Percentiles rank a stretch among this genome's conserved stretches.
phyloP scores from a whole-genome alignment of 2,888 invertebrate species.

The Heliconius cydno region DNA sequence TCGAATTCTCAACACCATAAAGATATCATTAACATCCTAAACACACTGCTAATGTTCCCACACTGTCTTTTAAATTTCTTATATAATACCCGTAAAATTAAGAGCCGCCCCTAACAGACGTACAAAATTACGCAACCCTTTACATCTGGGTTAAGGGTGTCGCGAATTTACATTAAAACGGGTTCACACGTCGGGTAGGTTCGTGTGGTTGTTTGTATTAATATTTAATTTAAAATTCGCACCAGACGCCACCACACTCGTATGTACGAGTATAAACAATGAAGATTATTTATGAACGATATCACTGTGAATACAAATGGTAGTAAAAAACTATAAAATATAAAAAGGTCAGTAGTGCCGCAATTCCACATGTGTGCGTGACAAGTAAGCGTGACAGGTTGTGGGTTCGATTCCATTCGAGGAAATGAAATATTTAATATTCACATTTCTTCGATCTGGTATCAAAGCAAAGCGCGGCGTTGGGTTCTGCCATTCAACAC shows the following conservation, averaged over 20 bases:
- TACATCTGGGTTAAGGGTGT: constrained; percentile 50
- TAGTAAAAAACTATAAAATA: constrained; percentile 27
- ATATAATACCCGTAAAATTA: constrained; percentile 37
- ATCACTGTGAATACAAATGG: constrained; percentile 34
- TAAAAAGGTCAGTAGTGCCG: not conserved
- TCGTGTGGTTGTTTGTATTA: constrained; percentile 63
- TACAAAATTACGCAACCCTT: constrained; percentile 45
- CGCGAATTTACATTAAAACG: constrained; percentile 51
- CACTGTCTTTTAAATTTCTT: constrained; percentile 20
- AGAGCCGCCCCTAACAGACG: constrained; percentile 38
- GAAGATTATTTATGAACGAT: constrained; percentile 64
- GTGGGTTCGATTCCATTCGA: too few relatives aligned
- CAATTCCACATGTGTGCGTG: too few relatives aligned
- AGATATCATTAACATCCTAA: not conserved
- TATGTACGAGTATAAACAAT: constrained; percentile 58
- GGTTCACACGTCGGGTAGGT: constrained; percentile 48
- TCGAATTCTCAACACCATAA: not conserved
- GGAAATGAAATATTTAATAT: too few relatives aligned
- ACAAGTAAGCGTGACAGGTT: too few relatives aligned
- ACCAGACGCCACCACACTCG: constrained; percentile 64
- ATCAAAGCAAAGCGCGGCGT: too few relatives aligned
- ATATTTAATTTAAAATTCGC: constrained; percentile 77
- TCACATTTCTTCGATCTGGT: too few relatives aligned
- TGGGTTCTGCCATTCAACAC: too few relatives aligned
- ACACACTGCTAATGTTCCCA: constrained; percentile 11